phyloP scores from a whole-genome alignment of 2,888 invertebrate species.

The Sipha maydis region DNA sequence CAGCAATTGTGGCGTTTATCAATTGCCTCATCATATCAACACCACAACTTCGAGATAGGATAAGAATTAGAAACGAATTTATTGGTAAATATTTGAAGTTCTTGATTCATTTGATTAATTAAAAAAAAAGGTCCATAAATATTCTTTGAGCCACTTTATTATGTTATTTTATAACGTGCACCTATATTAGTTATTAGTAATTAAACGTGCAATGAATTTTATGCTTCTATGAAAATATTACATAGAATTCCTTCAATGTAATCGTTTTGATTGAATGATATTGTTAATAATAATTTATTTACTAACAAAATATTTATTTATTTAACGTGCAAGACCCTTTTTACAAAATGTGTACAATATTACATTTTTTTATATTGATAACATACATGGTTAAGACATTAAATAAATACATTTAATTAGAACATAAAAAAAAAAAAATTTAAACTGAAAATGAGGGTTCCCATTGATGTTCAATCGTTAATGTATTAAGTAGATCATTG shows the following conservation, averaged over 20 bases:
- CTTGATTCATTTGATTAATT: constrained; percentile 15
- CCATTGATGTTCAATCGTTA: no score
- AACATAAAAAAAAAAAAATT: no score
- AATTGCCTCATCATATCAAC: constrained; percentile 96
- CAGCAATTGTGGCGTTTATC: constrained; percentile 90
- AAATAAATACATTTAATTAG: no score
- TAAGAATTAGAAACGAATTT: constrained; percentile 91
- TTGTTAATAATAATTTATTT: neutral
- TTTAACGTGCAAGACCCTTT: no score
- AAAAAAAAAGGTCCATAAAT: neutral
- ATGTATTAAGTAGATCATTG: no score
- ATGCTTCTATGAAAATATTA: neutral
- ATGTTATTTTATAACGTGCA: neutral
- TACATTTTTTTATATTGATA: no score
- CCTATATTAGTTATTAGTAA: neutral
- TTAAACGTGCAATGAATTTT: neutral
- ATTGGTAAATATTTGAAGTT: constrained; percentile 76
- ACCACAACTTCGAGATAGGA: constrained; percentile 85
- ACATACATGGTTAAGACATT: no score
- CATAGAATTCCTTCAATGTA: neutral
- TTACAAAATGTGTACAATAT: no score
- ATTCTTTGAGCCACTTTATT: neutral
- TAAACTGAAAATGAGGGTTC: no score
- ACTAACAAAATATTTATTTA: neutral
- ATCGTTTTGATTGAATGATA: neutral